Percentiles rank a stretch among this genome's conserved stretches.
These are phyloP conservation scores for Pseudoips prasinana DNA, from an alignment of 2,888 invertebrate species.

Conservation along the genomic window DNA sequence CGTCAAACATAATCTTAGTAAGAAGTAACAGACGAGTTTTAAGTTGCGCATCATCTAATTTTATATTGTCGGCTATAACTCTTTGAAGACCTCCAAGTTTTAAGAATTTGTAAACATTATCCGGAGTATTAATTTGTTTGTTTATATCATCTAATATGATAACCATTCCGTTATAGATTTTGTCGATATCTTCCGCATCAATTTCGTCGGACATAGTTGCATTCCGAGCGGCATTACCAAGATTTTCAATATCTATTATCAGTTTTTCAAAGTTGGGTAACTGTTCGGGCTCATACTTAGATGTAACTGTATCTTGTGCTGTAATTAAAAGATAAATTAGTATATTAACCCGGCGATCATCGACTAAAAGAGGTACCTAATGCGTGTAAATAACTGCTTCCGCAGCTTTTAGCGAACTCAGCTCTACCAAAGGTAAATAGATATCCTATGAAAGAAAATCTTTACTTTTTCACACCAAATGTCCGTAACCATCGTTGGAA, in stretches of 20 bases:
- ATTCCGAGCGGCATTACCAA: slow-evolving; percentile 21
- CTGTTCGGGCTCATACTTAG: not conserved
- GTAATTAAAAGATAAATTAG: slow-evolving; percentile 10
- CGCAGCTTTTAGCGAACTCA: no score
- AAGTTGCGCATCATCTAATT: slow-evolving; percentile 33
- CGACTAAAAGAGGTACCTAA: no score
- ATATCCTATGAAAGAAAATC: no score
- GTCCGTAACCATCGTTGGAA: no score
- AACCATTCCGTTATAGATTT: slow-evolving; percentile 38
- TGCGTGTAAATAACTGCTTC: no score
- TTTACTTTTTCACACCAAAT: no score
- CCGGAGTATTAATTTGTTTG: slow-evolving; percentile 36
- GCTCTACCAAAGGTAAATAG: no score
- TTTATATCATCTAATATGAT: slow-evolving; percentile 37
- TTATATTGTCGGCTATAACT: slow-evolving; percentile 42
- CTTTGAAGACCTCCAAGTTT: slow-evolving; percentile 53
- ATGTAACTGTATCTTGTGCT: slow-evolving; percentile 2
- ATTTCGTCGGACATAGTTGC: slow-evolving; percentile 17
- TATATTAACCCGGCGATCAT: no score
- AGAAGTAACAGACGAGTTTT: slow-evolving; percentile 44
- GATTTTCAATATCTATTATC: not conserved
- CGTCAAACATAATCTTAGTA: slow-evolving; percentile 47
- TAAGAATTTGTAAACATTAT: slow-evolving; percentile 48
- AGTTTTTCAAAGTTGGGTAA: not conserved
- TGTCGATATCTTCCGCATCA: slow-evolving; percentile 33